Evolutionary conservation across 2,113 vertebrate genomes (phyloP), one percentile per base, ranked within the genome.

Genomic region (Pseudorectes ferrugineus): DNA sequence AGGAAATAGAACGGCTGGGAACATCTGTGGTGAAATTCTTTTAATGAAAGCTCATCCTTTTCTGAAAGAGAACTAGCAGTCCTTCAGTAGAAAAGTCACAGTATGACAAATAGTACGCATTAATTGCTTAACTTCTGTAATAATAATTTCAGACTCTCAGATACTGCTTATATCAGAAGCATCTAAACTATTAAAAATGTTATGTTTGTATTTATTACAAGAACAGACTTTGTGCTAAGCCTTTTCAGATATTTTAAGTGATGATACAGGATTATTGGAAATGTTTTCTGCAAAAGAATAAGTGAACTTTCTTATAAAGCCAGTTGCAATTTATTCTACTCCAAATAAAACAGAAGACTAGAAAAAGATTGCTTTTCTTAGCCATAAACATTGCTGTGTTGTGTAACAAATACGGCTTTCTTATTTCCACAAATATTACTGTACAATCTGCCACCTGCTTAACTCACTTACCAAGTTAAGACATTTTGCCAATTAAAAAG

Each of bases 1-100:
- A 85, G 71, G 78, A 95, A 88, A 66, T 28, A 40, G 49, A 21
- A 59, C 9, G 7, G 54, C 94, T 84, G 70, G 65, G 65, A 77
- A 81, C 84, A 89, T 94, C 58, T 93, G 78, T 36, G 11, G 26
- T 79, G n/a, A 85, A 84, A 85, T 87, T 75, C 61, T 89, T 95
- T 51, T 42, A 36, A 13, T 14, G 26, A 48, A 55, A 92, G 33
- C 62, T 89, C 58, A 79, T 85, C 12, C 23, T 73, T 79, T 68
- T 72, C 65, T 92, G 59, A 43, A 87, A 68, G 46, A 57, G 65
- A 78, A 18, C 38, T 25, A 79, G 24, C 51, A 81, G 12, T 49
- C 17, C 23, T 91, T 92, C 17, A 26, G 21, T 33, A 68, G 65
- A 38, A 62, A 67, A 83, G 18, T 52, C 2, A 66, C 15, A 49